Conservation (phyloP, 2,113 vertebrate species). For the Oreamnos americanus region DNA sequence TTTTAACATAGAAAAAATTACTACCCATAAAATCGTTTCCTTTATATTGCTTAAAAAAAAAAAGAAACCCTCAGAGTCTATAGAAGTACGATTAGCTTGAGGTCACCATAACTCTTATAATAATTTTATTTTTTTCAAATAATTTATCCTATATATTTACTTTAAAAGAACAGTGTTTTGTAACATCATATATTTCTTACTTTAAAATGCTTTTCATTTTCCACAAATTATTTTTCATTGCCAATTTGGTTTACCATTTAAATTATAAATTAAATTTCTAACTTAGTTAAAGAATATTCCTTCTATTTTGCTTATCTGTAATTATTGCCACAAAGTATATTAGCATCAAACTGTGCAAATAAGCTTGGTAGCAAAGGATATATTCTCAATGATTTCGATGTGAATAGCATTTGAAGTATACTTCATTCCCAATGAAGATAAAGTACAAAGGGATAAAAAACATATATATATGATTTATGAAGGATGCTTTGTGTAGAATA, state of each 20-base stretch:
- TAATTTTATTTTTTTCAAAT: background rate
- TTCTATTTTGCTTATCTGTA: background rate
- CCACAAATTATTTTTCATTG: background rate
- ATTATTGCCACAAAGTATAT: slow-evolving; percentile 47
- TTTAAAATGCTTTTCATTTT: background rate
- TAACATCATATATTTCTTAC: background rate
- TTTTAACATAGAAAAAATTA: background rate
- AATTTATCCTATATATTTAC: background rate
- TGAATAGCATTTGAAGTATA: slow-evolving; percentile 61
- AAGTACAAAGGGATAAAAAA: slow-evolving; percentile 3
- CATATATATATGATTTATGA: background rate
- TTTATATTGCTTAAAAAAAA: background rate
- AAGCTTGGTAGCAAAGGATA: slow-evolving; percentile 44
- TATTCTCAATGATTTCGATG: slow-evolving; percentile 63
- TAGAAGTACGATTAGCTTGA: background rate
- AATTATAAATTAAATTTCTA: background rate
- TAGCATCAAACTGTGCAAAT: slow-evolving; percentile 31
- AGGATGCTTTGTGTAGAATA: background rate
- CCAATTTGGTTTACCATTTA: background rate
- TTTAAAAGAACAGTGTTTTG: background rate
- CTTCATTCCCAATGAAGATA: slow-evolving; percentile 66
- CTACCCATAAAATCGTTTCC: background rate
- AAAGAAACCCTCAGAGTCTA: background rate
- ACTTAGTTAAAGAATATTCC: background rate
- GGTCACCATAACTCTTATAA: background rate